Base-by-base conservation (phyloP, 2,888 invertebrate genomes). In the Autographa pulchrina region DNA sequence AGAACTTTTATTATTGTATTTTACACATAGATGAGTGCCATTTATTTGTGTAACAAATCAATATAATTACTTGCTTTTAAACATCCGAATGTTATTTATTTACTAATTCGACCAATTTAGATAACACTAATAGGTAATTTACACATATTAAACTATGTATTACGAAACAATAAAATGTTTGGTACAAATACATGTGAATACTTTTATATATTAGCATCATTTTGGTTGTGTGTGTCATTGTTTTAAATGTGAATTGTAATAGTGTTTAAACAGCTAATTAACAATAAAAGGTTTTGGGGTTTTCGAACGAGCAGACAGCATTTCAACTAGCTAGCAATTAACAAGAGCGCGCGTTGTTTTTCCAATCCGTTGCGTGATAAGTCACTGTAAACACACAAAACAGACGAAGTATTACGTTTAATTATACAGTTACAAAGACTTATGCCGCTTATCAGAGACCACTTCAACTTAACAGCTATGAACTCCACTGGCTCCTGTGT, bases 341-440 rank as follows among this genome's bases (percentile, higher is more conserved):
- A 80, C 70, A 72, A 77, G 62, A 70, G 66, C 76, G 78, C 72
- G 73, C 80, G 72, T 84, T 80, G 77, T 68, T 80, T 83, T 86
- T 85, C 82, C 81, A 83, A 80, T 84, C 71, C 75, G 77, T 93
- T 85, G 94, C 93, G 93, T 94, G 94, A 82, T 89, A 88, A 86
- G 80, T 84, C 81, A 89, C 91, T 90, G 92, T 93, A 92, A 93
- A 90, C 90, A 89, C 81, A 89, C 83, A 86, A 81, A 89, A 81
- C 84, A 89, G 85, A 89, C 89, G 88, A 89, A 88, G 89, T 90
- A 92, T 91, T 92, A 92, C 91, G 88, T 93, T 93, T 94, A 93
- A 93, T 93, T 93, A 92, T 89, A 93, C 86, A 86, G 89, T 85
- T 85, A 88, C 86, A 85, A 88, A 91, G 89, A 90, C 87, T 90